Evolutionary conservation across 2,888 invertebrate species (phyloP).

Genomic region (Drosophila longiperda): DNA sequence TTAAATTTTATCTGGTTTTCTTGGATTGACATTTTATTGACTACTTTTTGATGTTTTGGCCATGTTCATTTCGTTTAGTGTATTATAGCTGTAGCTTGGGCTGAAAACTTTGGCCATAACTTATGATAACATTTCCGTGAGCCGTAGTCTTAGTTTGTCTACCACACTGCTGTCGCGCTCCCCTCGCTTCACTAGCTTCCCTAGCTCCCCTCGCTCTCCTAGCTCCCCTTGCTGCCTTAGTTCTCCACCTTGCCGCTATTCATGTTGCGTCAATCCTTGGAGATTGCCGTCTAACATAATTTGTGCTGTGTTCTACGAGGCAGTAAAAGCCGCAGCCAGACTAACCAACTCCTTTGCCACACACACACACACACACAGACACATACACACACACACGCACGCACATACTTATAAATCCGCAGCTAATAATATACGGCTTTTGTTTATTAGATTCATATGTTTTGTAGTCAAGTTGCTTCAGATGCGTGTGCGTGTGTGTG

Average conservation of each 20-base stretch:
- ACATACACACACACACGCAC: background rate
- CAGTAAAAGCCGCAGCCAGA: slow-evolving; percentile 43
- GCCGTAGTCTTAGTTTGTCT: slow-evolving; percentile 26
- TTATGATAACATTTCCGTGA: slow-evolving; percentile 77
- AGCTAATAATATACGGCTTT: slow-evolving; percentile 81
- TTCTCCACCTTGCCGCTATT: slow-evolving; percentile 15
- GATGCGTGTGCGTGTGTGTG: slow-evolving; percentile 26
- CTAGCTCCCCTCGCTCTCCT: background rate
- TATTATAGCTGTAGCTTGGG: slow-evolving; percentile 32
- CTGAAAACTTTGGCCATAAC: slow-evolving; percentile 73
- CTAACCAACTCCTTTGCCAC: slow-evolving; percentile 62
- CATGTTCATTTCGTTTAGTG: slow-evolving; percentile 51
- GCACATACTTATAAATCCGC: slow-evolving; percentile 56
- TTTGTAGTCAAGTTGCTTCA: slow-evolving; percentile 68
- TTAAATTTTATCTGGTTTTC: background rate
- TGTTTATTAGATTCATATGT: slow-evolving; percentile 80
- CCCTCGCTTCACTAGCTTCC: background rate
- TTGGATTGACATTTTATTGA: background rate
- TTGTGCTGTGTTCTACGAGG: slow-evolving; percentile 72
- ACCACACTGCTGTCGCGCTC: background rate
- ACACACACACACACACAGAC: slow-evolving; percentile 7
- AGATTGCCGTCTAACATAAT: slow-evolving; percentile 79
- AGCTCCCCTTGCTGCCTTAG: background rate
- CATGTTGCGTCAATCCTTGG: slow-evolving; percentile 72
- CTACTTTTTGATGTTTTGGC: background rate